Evolutionary conservation across 2,888 invertebrate species (phyloP), one percentile per base, ranked within the genome.

Genomic region (Steinernema scapterisci): DNA sequence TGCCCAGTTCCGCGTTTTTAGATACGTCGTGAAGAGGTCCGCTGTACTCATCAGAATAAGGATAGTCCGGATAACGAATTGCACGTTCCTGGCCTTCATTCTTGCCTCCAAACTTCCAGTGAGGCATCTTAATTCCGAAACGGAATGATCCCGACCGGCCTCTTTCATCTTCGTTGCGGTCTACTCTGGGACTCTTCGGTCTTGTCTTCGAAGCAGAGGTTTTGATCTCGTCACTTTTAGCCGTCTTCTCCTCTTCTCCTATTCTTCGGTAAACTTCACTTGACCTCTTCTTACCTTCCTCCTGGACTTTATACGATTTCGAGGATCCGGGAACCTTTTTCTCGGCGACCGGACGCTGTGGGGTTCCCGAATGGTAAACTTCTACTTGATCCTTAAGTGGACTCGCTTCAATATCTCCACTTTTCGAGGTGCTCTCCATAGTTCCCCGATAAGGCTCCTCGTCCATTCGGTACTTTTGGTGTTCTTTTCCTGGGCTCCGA

Each of bases 21-120:
- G n/a, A 31, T 1, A 71, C 51, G 21, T 76, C 76, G 11, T 80
- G 78, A 11, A 80, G 63, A 0, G 76, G 73, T 38, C 79, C 79
- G 11, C 75, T 74, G 63, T 77, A 75, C 27, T 75, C 43, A 13
- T 71, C 71, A 0, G 77, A 21, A 27, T 70, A 25, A n/a, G 75
- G 78, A 6, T 70, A 38, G 43, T 70, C 70, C 70, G 43, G 70
- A 38, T 25, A 38, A n/a, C 27, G 27, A 23, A 70, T 23, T n/a
- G n/a, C 25, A 25, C 19, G 21, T 21, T 70, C 43, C 21, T 70
- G 43, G 23, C 23, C 23, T 23, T 25, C 25, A 21, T 72, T 54
- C 72, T 48, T 71, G 44, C n/a, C 78, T 23, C 78, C 63, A n/a
- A 63, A 31, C 63, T 63, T 63, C 63, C 63, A 51, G 38, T 52